Evolutionary conservation across 2,888 invertebrate genomes (phyloP).

Genomic region (Notodonta dromedarius): DNA sequence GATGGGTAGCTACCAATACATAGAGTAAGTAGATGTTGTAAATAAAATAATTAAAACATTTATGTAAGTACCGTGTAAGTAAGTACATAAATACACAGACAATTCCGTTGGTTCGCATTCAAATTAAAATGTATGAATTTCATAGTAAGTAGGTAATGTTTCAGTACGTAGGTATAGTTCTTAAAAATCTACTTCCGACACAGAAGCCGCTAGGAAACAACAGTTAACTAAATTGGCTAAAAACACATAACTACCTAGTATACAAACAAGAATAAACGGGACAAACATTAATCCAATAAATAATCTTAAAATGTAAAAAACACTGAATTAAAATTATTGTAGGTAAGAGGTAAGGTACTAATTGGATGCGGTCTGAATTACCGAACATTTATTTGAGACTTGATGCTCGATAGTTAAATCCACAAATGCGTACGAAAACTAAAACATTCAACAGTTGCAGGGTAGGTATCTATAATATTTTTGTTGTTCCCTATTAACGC

Average conservation of each 20-base stretch:
- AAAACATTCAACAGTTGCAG: background rate
- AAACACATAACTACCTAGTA: constrained; percentile 35
- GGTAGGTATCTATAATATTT: background rate
- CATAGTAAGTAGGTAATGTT: too few relatives aligned
- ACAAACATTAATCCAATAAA: constrained; percentile 54
- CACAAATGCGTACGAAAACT: background rate
- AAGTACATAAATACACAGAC: too few relatives aligned
- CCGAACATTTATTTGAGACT: background rate
- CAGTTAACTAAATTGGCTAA: constrained; percentile 12
- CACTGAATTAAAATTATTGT: constrained; percentile 32
- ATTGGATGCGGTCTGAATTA: background rate
- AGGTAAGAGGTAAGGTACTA: background rate
- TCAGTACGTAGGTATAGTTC: too few relatives aligned
- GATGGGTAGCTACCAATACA: background rate
- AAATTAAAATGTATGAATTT: too few relatives aligned
- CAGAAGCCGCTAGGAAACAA: constrained; percentile 9
- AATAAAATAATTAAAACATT: too few relatives aligned
- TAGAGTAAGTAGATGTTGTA: too few relatives aligned
- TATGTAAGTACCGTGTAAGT: background rate
- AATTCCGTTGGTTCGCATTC: too few relatives aligned
- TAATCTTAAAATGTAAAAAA: constrained; percentile 39
- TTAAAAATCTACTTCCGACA: constrained; percentile 13
- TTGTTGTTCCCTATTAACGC: constrained; percentile 7
- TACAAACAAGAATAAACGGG: constrained; percentile 45
- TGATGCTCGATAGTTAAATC: background rate